Evolutionary conservation across 1,140 invertebrate genomes (phyloP), one percentile per base, ranked within the genome.

Genomic region (Drosophila quadrilineata): DNA sequence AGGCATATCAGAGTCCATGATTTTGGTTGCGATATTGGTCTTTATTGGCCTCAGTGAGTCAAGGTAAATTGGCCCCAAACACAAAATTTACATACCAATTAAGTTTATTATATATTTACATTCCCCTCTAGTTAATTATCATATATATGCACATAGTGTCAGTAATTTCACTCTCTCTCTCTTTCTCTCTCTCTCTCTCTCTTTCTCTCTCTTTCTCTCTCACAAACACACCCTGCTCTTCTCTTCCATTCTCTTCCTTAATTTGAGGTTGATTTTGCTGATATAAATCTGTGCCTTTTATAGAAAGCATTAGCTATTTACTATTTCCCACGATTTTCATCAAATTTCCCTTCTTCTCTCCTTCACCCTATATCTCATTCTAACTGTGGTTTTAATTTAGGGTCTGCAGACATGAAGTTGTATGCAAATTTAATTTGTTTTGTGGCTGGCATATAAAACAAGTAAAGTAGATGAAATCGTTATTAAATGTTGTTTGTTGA

Each of bases 11-110:
- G n/a, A n/a, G n/a, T n/a, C n/a, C n/a, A n/a, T 36, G 24, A 9
- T 33, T 35, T 26, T 36, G 17, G n/a, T 21, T n/a, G n/a, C n/a
- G n/a, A n/a, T 14, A 16, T 41, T 43, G 9, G 10, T 29, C 26
- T 9, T 6, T 17, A 16, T 6, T n/a, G 16, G 28, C 40, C 24
- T 29, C 24, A n/a, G 56, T 40, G 24, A 62, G 60, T 71, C 59
- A n/a, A 19, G 41, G 38, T 33, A 70, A 79, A 77, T 69, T 77
- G 69, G 53, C 31, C 70, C 19, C 31, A 41, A n/a, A n/a, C n/a
- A 50, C 26, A 56, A 69, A 79, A 77, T 79, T 79, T 80, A 54
- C 75, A 79, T 79, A 74, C 66, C 75, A 80, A 79, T 79, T 79
- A 80, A 75, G 40, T 80, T 80, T 74, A 67, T 71, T 79, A 80